Percentiles rank a stretch among this genome's conserved stretches.
Conservation (phyloP, 2,113 vertebrate species). For the Orycteropus afer region DNA sequence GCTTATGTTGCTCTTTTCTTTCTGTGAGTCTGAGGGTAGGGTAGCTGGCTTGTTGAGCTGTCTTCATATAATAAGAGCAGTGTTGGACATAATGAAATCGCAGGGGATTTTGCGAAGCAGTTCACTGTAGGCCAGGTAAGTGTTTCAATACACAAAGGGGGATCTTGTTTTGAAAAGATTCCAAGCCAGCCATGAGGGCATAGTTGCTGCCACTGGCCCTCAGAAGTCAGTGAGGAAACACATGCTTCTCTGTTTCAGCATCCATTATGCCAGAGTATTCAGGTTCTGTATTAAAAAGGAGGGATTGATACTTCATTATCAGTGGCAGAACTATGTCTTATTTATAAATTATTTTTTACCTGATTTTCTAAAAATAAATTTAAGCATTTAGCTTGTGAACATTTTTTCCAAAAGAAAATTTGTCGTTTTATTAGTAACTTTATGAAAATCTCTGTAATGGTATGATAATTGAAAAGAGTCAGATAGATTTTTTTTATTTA, state of each 20-base stretch:
- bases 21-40: constrained; percentile 7
- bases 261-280: neutral
- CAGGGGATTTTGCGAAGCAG: constrained; percentile 1
- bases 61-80: constrained; percentile 25
- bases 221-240: neutral
- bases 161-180: constrained; percentile 5
- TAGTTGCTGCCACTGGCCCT: neutral
- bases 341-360: constrained; percentile 27
- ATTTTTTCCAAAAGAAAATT: constrained; percentile 39
- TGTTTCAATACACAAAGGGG: neutral
- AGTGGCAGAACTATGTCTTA: neutral
- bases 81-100: constrained; percentile 21
- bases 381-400: constrained; percentile 15
- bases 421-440: constrained; percentile 38
- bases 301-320: constrained; percentile 2
- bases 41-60: neutral
- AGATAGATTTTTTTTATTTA: constrained; percentile 20
- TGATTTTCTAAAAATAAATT: neutral
- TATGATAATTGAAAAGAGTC: neutral
- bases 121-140: neutral
- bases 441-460: neutral
- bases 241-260: neutral
- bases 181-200: neutral
- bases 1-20: neutral
- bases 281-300: neutral